phyloP scores from a whole-genome alignment of 2,797 vertebrate genomes.

The Carcharodon carcharias region DNA sequence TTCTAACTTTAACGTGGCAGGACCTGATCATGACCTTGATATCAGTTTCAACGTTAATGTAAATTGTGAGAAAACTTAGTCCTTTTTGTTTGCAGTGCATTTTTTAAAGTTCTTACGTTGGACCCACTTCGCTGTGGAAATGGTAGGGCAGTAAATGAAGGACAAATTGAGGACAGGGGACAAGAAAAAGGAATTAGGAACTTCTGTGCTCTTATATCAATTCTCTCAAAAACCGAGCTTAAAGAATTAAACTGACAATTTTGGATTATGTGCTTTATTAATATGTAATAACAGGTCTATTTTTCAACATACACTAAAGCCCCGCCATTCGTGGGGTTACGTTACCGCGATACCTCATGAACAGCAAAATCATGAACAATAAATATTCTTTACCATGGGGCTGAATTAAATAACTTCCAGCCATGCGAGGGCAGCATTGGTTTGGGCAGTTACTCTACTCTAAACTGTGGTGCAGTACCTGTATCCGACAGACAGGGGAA shows the following conservation, averaged over 20 bases:
- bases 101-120: neutral
- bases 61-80: neutral
- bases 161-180: neutral
- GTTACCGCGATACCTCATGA: too few relatives aligned
- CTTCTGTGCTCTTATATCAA: neutral
- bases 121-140: neutral
- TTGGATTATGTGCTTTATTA: slow-evolving; percentile 1
- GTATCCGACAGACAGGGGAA: too few relatives aligned
- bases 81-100: neutral
- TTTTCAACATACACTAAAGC: neutral
- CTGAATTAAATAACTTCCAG: too few relatives aligned
- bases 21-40: neutral
- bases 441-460: too few relatives aligned
- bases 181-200: neutral
- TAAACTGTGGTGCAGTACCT: too few relatives aligned
- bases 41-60: neutral
- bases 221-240: neutral
- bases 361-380: too few relatives aligned
- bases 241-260: neutral
- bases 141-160: neutral
- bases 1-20: neutral
- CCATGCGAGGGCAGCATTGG: too few relatives aligned
- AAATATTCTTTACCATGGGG: too few relatives aligned
- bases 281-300: neutral
- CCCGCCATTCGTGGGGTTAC: too few relatives aligned